A percentile compares a stretch with the other conserved stretches of the same genome.
Conservation (phyloP, 2,113 vertebrate species). For the Cinclus mexicanus region DNA sequence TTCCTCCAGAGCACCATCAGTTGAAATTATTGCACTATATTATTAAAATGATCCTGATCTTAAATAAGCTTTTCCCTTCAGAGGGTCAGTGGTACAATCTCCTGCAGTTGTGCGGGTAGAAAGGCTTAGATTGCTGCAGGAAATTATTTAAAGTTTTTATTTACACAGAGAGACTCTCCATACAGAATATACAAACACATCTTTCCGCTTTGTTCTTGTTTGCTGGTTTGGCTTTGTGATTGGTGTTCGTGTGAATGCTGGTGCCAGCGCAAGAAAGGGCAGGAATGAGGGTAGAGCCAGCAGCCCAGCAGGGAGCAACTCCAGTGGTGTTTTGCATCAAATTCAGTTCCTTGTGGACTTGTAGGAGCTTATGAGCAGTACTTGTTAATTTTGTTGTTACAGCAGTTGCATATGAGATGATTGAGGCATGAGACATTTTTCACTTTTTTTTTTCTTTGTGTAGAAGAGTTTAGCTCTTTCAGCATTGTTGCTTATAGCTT, state of each 20-base stretch:
- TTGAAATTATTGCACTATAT: background rate
- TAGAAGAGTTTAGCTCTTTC: background rate
- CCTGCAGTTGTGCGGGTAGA: background rate
- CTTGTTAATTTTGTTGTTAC: background rate
- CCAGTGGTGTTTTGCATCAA: background rate
- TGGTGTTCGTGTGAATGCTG: background rate
- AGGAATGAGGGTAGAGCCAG: background rate
- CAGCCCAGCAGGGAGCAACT: background rate
- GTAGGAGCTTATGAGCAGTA: background rate
- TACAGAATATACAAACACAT: background rate
- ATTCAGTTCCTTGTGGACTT: background rate
- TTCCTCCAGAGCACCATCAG: background rate
- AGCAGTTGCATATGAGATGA: background rate
- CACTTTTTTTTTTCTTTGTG: background rate
- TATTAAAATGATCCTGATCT: background rate
- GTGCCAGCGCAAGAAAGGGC: background rate
- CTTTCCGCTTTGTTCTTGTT: background rate
- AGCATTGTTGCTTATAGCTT: accelerated
- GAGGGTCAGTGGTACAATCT: background rate
- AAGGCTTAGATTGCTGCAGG: background rate
- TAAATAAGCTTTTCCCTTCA: background rate
- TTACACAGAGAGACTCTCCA: background rate
- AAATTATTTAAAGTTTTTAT: background rate
- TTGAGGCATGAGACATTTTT: background rate
- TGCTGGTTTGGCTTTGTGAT: background rate